Conservation (phyloP, 1,140 invertebrate species). For the Campoletis sonorensis region DNA sequence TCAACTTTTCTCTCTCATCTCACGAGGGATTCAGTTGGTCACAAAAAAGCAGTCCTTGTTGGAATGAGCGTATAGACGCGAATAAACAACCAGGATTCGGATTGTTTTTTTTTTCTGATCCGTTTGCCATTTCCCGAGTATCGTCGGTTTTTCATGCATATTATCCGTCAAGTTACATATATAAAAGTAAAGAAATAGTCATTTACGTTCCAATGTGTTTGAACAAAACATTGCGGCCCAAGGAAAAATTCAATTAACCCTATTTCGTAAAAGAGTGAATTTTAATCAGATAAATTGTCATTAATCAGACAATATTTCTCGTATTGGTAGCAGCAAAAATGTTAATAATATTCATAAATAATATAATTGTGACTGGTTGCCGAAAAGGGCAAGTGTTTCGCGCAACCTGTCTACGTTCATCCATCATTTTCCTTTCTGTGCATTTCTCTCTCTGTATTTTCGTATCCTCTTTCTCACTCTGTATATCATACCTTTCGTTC, state of each 20-base stretch:
- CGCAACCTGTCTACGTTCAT: conserved; percentile 65
- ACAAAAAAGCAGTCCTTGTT: not conserved
- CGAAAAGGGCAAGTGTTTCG: conserved; percentile 54
- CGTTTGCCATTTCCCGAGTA: too few species aligned
- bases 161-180: too few species aligned
- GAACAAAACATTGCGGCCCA: too few species aligned
- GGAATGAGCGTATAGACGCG: too few species aligned
- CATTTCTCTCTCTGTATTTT: conserved; percentile 46
- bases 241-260: too few species aligned
- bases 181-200: too few species aligned
- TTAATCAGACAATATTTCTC: conserved; percentile 43
- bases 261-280: conserved; percentile 49
- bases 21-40: not conserved
- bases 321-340: conserved; percentile 45
- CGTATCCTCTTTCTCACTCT: conserved; percentile 48
- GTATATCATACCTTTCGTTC: conserved; percentile 57
- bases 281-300: conserved; percentile 30
- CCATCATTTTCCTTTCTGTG: conserved; percentile 66
- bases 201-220: too few species aligned
- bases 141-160: too few species aligned
- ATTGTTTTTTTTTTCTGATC: too few species aligned
- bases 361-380: conserved; percentile 48
- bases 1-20: conserved; percentile 52
- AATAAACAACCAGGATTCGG: too few species aligned
- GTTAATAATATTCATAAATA: conserved; percentile 56